Evolutionary conservation across 2,888 invertebrate genomes (phyloP), one percentile per base, ranked within the genome.

Genomic region (Philhelius pedissequus): DNA sequence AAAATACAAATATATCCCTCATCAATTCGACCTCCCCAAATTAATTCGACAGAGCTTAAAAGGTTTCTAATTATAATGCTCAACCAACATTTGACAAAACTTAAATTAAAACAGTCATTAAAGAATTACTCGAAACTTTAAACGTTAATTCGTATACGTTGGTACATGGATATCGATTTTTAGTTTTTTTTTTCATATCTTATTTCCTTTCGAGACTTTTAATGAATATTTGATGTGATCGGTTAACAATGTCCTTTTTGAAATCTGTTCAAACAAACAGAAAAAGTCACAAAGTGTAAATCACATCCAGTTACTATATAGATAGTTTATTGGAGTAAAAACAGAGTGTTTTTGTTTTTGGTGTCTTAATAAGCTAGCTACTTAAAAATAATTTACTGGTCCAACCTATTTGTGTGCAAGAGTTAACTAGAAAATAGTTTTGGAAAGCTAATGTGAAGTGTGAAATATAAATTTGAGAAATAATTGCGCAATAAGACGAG

Each of bases 231-330:
- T 58, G 27, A 52, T 68, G 70, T 70, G 70, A 48, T 35, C 35
- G 45, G 52, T 68, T 60, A 45, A 25, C 30, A 45, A 50, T 62
- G 60, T 45, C 45, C 32, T 30, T 18, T 64, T 40, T 64, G 64
- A 64, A 56, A 54, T 25, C 30, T 40, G 43, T 7, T 30, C 58
- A 70, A 81, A 60, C 66, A 58, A 54, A 58, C 22, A 50, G 11
- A 32, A 43, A 73, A 50, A 78, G 43, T 73, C 82, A 78, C 82
- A 62, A 69, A 82, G 71, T 82, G 77, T 73, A 77, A 82, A 73
- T 82, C 82, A 78, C 58, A 60, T 68, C 62, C 52, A 68, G 54
- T 81, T 82, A 62, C 60, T 68, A 25, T 25, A 3, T 3, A 5
- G 3, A 25, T 4, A 27, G 43, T 60, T 60, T 25, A 58, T 40